These are phyloP conservation scores for Matsumurasca onukii DNA, from an alignment of 1,140 invertebrate species.

Conservation along the genomic window DNA sequence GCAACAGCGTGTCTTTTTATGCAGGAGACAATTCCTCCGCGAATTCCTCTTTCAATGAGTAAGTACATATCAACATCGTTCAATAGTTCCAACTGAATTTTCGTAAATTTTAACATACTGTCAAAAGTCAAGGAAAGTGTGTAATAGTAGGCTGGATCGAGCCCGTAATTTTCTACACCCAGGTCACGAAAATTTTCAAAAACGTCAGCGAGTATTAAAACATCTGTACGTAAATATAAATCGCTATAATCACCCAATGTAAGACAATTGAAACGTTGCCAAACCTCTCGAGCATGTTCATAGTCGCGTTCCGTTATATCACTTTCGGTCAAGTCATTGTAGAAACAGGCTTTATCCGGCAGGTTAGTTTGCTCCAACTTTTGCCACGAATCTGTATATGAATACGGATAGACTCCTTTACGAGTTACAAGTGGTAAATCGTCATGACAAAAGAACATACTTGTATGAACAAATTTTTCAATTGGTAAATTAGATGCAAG, in stretches of 20 bases:
- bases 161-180: slow-evolving; percentile 10
- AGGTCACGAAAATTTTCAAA: slow-evolving; percentile 48
- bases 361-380: slow-evolving; percentile 44
- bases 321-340: slow-evolving; percentile 44
- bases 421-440: slow-evolving; percentile 36
- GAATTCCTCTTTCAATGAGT: slow-evolving; percentile 43
- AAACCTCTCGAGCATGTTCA: slow-evolving; percentile 47
- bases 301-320: slow-evolving; percentile 46
- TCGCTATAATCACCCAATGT: slow-evolving; percentile 49
- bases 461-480: not conserved
- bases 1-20: slow-evolving; percentile 3
- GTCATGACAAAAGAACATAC: slow-evolving; percentile 5
- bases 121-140: slow-evolving; percentile 21
- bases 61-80: slow-evolving; percentile 44
- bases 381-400: slow-evolving; percentile 41
- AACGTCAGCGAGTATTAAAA: slow-evolving; percentile 47
- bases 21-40: slow-evolving; percentile 41
- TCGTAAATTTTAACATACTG: slow-evolving; percentile 23
- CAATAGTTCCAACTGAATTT: slow-evolving; percentile 31
- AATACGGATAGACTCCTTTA: slow-evolving; percentile 44
- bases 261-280: slow-evolving; percentile 45
- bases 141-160: slow-evolving; percentile 28
- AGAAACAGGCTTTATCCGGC: slow-evolving; percentile 46
- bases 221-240: slow-evolving; percentile 51
- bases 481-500: slow-evolving; percentile 22